phyloP scores from a whole-genome alignment of 2,113 vertebrate genomes.

The Tursiops truncatus region DNA sequence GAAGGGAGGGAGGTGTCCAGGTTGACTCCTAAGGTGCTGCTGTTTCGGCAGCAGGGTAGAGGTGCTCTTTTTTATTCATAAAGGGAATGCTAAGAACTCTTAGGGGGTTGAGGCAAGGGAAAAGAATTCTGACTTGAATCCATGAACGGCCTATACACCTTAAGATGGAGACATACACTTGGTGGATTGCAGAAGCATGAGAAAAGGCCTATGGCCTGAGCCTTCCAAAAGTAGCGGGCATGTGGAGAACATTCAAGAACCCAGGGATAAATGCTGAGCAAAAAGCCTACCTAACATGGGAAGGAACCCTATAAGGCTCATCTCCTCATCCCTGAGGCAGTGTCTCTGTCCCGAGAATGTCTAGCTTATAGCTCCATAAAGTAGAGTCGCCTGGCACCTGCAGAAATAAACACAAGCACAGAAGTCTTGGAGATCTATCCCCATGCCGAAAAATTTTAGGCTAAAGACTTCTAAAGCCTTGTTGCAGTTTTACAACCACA shows the following conservation, averaged over 20 bases:
- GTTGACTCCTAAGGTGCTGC: background rate
- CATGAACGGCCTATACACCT: background rate
- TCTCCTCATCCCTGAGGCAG: background rate
- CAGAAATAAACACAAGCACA: background rate
- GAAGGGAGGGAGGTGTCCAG: background rate
- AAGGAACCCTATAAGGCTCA: background rate
- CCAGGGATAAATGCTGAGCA: background rate
- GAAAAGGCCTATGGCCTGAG: background rate
- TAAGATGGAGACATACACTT: background rate
- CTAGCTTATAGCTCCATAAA: background rate
- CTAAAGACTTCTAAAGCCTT: background rate
- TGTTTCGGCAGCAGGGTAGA: background rate
- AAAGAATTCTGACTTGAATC: background rate
- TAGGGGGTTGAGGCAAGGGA: background rate
- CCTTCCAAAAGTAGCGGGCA: background rate
- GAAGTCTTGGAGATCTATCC: background rate
- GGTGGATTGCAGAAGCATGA: background rate
- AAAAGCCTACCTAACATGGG: background rate
- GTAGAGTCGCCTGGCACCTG: background rate
- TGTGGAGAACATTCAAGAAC: background rate
- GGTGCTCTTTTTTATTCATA: background rate
- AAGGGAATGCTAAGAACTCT: background rate
- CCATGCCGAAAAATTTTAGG: background rate
- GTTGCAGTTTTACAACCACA: conserved; percentile 21
- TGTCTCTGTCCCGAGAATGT: background rate